Percentiles rank a stretch among this genome's conserved stretches.
These are phyloP conservation scores for Hyperoplus immaculatus DNA, from an alignment of 2,797 vertebrate genomes.

Conservation along the genomic window DNA sequence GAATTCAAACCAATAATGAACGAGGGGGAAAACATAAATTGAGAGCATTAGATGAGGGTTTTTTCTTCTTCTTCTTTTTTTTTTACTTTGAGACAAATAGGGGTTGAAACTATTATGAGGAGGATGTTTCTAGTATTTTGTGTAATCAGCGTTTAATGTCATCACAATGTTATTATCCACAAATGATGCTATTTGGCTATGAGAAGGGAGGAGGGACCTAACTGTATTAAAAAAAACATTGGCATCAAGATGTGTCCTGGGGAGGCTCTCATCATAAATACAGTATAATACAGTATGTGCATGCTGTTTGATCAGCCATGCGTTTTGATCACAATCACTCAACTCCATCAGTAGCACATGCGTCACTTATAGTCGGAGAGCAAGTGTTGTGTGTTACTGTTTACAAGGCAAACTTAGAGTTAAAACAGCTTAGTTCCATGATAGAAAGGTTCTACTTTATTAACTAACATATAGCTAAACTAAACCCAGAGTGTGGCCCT, in stretches of 20 bases:
- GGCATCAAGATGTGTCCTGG: background rate
- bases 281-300: conserved; percentile 2
- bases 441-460: background rate
- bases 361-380: conserved; percentile 23
- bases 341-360: conserved; percentile 26
- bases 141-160: conserved; percentile 28
- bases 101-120: conserved; percentile 24
- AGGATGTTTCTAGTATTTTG: conserved; percentile 19
- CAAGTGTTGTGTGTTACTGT: background rate
- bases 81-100: conserved; percentile 18
- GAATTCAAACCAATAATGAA: conserved; percentile 45
- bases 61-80: no score
- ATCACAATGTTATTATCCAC: conserved; percentile 33
- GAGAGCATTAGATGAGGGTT: conserved; percentile 24
- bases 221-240: conserved; percentile 5
- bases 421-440: conserved; percentile 9
- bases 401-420: conserved; percentile 32
- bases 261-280: conserved; percentile 9
- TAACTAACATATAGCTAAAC: conserved; percentile 28
- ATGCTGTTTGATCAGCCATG: conserved; percentile 18
- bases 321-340: conserved; percentile 22
- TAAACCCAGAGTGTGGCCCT: background rate
- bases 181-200: conserved; percentile 23
- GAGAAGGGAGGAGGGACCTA: background rate
- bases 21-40: conserved; percentile 10